These are phyloP conservation scores for Clavelina lepadiformis DNA, from an alignment of 23 tunicate species.

Conservation along the genomic window DNA sequence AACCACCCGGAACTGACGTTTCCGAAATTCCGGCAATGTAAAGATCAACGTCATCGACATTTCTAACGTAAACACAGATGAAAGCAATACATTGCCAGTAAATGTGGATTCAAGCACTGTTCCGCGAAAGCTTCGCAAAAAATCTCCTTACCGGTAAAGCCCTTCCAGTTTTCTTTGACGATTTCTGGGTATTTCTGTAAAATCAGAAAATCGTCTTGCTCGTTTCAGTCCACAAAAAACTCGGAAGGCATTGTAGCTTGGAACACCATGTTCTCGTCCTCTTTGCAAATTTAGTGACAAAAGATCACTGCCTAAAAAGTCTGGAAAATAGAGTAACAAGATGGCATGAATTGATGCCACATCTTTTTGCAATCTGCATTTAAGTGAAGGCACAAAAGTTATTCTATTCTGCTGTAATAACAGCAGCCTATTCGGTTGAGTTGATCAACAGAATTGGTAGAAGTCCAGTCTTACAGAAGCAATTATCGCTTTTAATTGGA, in stretches of 20 bases:
- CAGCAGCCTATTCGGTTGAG: no score
- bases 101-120: no score
- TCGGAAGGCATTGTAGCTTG: constrained; percentile 73
- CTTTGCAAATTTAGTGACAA: constrained; percentile 79
- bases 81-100: not conserved
- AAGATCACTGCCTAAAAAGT: constrained; percentile 35
- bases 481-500: no score
- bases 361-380: no score
- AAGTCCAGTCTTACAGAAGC: no score
- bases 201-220: constrained; percentile 20
- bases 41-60: constrained; percentile 73
- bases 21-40: constrained; percentile 72
- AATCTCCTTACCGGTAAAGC: constrained; percentile 16
- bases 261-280: constrained; percentile 88
- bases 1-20: constrained; percentile 40
- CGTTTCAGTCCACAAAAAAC: constrained; percentile 60
- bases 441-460: no score
- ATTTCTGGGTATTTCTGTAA: constrained; percentile 8
- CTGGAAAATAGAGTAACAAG: no score
- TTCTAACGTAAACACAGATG: constrained; percentile 1
- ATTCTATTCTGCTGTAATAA: no score
- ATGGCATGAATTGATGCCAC: no score
- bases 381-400: no score
- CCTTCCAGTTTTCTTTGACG: not conserved
- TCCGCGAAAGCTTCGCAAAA: no score